These are phyloP conservation scores for Omphaloscelis lunosa DNA, from an alignment of 2,888 invertebrate species.

Conservation along the genomic window DNA sequence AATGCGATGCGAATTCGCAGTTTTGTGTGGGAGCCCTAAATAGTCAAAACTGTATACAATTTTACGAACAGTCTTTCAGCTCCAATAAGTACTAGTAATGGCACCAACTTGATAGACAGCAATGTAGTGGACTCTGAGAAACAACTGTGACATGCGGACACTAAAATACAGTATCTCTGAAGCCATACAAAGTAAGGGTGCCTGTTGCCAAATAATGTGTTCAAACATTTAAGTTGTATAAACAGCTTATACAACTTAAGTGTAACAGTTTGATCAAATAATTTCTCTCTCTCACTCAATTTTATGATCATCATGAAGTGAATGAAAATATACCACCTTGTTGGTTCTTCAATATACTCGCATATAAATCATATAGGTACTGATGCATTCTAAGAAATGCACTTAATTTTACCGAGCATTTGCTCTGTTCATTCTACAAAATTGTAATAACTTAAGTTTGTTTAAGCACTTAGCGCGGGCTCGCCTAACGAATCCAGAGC, in stretches of 20 bases:
- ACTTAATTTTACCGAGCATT: slow-evolving; percentile 11
- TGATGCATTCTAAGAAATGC: slow-evolving; percentile 13
- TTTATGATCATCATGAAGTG: background rate
- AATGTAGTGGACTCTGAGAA: background rate
- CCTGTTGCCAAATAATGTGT: background rate
- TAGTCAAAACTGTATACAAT: background rate
- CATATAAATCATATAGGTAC: background rate
- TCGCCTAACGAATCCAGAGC: slow-evolving; percentile 53
- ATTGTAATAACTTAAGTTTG: slow-evolving; percentile 47
- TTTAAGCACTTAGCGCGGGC: slow-evolving; percentile 44
- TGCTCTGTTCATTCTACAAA: slow-evolving; percentile 23
- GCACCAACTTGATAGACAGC: background rate
- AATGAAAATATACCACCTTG: background rate
- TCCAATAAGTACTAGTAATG: background rate
- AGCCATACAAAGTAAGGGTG: background rate
- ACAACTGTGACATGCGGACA: background rate
- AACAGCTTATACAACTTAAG: too few relatives aligned
- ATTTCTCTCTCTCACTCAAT: background rate
- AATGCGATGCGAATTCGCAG: too few relatives aligned
- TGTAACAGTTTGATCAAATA: background rate
- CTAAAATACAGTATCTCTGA: background rate
- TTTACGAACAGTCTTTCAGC: background rate
- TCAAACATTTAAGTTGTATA: too few relatives aligned
- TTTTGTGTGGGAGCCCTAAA: too few relatives aligned
- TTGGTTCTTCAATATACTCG: background rate